Conservation (phyloP, 2,113 vertebrate species). For the Rattus rattus region DNA sequence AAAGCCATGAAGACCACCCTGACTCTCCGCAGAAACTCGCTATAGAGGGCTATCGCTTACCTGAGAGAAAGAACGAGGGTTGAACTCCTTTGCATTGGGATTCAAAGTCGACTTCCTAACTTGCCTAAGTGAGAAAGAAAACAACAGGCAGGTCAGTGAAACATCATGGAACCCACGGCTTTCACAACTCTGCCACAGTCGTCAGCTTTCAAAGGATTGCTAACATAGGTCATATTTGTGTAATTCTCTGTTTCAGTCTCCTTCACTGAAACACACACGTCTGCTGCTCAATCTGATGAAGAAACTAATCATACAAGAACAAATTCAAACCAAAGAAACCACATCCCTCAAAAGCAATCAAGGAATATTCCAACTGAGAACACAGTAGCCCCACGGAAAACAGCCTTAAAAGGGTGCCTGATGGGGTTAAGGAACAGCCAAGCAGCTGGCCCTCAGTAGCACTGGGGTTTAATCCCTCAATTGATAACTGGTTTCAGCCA, state of each 20-base stretch:
- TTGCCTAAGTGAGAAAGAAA: conserved; percentile 89
- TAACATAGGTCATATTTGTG: neutral
- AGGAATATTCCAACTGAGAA: neutral
- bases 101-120: conserved; percentile 98
- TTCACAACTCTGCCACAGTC: conserved; percentile 18
- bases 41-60: conserved; percentile 84
- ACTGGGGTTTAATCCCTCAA: neutral
- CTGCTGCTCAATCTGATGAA: conserved; percentile 31
- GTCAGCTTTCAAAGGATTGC: neutral
- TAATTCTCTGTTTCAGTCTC: conserved; percentile 12
- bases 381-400: neutral
- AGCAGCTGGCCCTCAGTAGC: neutral
- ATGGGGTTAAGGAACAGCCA: neutral
- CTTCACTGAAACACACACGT: neutral
- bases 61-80: conserved; percentile 95
- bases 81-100: conserved; percentile 99
- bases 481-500: neutral
- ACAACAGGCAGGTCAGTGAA: conserved; percentile 48
- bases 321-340: neutral
- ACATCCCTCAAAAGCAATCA: conserved; percentile 7
- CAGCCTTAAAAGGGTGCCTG: neutral
- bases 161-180: neutral
- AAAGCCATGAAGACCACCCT: neutral
- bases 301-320: neutral
- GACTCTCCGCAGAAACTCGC: neutral